Percentiles rank a stretch among this genome's conserved stretches.
Conservation (phyloP, 2,888 invertebrate species). For the Rapana venosa region DNA sequence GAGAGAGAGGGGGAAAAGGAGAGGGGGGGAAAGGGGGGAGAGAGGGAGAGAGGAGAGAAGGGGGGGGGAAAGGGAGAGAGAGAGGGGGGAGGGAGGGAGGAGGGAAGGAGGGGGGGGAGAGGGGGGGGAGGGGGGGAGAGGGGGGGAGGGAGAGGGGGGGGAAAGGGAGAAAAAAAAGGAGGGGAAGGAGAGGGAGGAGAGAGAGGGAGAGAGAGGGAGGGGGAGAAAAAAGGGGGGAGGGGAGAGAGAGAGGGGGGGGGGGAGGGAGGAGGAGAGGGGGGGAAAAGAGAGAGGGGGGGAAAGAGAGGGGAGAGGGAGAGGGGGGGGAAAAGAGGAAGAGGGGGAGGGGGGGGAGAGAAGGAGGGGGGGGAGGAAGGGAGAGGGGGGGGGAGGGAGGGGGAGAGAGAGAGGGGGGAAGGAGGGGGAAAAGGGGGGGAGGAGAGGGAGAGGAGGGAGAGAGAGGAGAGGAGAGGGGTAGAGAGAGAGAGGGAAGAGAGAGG, state of each 20-base stretch:
- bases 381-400: background rate
- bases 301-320: background rate
- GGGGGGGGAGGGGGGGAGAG: background rate
- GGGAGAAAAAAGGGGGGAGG: background rate
- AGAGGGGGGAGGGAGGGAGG: too few relatives aligned
- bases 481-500: background rate
- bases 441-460: background rate
- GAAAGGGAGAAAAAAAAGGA: background rate
- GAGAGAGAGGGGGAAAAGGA: too few relatives aligned
- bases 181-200: background rate
- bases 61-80: too few relatives aligned
- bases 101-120: background rate
- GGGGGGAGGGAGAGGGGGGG: background rate
- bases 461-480: background rate
- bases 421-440: background rate
- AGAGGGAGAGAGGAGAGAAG: too few relatives aligned
- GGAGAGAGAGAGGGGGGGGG: background rate
- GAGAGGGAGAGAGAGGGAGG: background rate
- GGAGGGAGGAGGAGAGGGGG: background rate
- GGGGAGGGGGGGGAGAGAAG: background rate
- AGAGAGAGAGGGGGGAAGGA: background rate
- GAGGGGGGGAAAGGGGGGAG: too few relatives aligned
- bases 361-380: background rate
- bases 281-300: background rate
- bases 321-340: background rate